Evolutionary conservation across 2,113 vertebrate species (phyloP), one percentile per base, ranked within the genome.

Genomic region (Egretta garzetta): DNA sequence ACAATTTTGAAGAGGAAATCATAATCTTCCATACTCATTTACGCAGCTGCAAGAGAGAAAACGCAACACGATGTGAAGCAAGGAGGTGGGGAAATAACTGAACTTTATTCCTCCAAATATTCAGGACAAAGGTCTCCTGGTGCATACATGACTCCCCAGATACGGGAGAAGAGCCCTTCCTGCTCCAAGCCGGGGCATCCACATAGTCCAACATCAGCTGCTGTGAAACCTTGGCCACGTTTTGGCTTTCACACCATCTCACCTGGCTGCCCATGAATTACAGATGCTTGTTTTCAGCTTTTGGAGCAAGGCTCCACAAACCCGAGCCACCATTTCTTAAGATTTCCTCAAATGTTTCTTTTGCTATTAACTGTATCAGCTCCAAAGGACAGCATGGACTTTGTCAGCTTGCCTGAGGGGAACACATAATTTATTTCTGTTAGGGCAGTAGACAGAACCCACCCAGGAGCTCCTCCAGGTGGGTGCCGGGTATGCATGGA

Each of bases 21-120:
- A 99, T 99, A 99, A 99, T 99, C 99, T 99, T 99, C 99, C 99
- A 99, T 99, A 98, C 99, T 99, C 99, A 99, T 99, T 98, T 98
- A 98, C 97, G 97, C 98, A 99, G 98, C 99, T 99, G 98, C 59
- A 96, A 95, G 76, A 97, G 94, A 96, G 53, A 94, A 33, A 93
- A 35, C 4, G 2, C 37, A 27, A 47, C 5, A 33, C 23, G 0
- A 11, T 7, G 18, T 92, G 62, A 96, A 47, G 4, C 66, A 11
- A 64, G 58, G 30, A 5, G 1, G 39, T 23, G 13, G 33, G 39
- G 62, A 82, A 82, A 35, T 39, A 50, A 13, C 63, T 92, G 95
- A 93, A 95, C 97, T 98, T 98, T 97, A 97, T 41, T 87, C 93
- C 87, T 97, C 97, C 97, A 97, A 77, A 91, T 74, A 76, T 41